Evolutionary conservation across 35 echinoderm and acorn worm species (phyloP), one percentile per base, ranked within the genome.

Genomic region (Lytechinus variegatus): DNA sequence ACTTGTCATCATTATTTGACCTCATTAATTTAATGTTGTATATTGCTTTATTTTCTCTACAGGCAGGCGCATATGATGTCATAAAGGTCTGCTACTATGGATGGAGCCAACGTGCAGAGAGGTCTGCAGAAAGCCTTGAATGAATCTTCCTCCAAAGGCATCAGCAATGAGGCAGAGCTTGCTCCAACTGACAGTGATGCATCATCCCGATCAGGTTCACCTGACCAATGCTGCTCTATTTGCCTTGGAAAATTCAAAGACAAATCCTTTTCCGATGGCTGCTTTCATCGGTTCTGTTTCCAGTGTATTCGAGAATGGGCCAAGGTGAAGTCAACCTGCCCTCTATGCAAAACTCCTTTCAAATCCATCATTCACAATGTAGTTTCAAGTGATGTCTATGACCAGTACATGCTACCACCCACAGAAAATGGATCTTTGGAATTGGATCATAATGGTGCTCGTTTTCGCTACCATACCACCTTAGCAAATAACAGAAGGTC

Each of bases 311-410:
- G 95, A 54, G 98, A 99, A 91, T 99, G 98, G 98, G 96, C 98
- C 9, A 99, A 98, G 52, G 97, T 99, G 14, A 98, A 97, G 60
- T 92, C 97, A 86, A 97, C 95, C 1, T 99, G 98, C 61, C 98
- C 98, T 44, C 96, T 99, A 11, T 99, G 98, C 92, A 99, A 99
- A 93, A 96, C 97, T 5, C 60, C 97, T 28, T 99, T 99, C 86
- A 98, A 97, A 54, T 99, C 97, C 16, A 96, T 98, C 87, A 99
- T 99, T 52, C 98, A 99, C 94, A 99, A 99, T 71, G 97, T 99
- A 16, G 86, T 92, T 86, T 99, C 97, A 14, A 98, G 97, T 86
- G 98, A 99, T 55, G 95, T 97, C 24, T 99, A 99, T 61, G 98
- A 99, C 6, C 98, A 97, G 71, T 97, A 98, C 12, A 86, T 98